Conservation (phyloP, 2,888 invertebrate species). For the Epicampocera succincta region DNA sequence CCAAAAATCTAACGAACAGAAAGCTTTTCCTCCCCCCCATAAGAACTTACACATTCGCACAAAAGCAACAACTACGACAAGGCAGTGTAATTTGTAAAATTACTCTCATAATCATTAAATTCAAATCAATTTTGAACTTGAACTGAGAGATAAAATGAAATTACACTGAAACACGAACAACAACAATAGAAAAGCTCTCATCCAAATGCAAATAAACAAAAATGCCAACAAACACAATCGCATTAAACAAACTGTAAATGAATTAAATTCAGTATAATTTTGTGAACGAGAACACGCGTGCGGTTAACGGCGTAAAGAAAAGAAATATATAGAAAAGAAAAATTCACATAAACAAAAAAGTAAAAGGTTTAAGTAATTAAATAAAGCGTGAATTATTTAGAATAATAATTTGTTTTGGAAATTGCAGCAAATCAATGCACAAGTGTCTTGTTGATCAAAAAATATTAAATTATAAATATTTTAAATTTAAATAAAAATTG, state of each 20-base stretch:
- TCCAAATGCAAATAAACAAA: conserved; percentile 13
- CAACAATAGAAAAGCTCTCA: background rate
- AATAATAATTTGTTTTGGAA: background rate
- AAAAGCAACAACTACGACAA: conserved; percentile 16
- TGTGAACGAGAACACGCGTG: conserved; percentile 51
- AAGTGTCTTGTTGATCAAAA: background rate
- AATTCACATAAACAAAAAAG: background rate
- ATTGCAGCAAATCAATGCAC: conserved; percentile 15
- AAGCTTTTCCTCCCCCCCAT: conserved; percentile 42
- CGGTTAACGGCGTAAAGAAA: conserved; percentile 49
- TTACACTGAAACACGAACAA: background rate
- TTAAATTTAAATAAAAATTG: background rate
- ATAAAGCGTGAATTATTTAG: conserved; percentile 38
- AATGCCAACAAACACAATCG: conserved; percentile 3
- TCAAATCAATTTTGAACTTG: conserved; percentile 66
- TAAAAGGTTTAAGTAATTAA: conserved; percentile 1
- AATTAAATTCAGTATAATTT: conserved; percentile 56
- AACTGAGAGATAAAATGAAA: conserved; percentile 56
- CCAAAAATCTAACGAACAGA: conserved; percentile 38
- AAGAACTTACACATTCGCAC: background rate
- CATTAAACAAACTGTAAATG: conserved; percentile 1
- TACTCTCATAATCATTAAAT: conserved; percentile 63
- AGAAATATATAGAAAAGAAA: background rate
- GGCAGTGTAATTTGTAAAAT: conserved; percentile 38
- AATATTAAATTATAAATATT: background rate